Evolutionary conservation across 2,113 vertebrate genomes (phyloP).

Genomic region (Mustela lutreola): DNA sequence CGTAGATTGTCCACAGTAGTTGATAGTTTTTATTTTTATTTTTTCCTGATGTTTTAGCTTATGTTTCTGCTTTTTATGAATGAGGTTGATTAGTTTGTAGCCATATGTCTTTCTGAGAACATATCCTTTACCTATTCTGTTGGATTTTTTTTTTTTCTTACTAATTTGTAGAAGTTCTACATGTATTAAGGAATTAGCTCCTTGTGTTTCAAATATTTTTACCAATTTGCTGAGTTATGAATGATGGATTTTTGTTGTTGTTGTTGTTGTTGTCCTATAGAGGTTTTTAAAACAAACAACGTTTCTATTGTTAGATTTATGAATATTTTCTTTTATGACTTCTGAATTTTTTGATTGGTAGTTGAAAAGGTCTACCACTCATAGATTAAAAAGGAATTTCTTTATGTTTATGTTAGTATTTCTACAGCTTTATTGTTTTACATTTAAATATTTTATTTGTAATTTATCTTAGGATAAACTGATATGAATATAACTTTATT

Average conservation of each 20-base stretch:
- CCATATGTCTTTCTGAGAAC: background rate
- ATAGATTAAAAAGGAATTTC: background rate
- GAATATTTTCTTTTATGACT: background rate
- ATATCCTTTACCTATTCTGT: background rate
- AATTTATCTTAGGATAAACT: background rate
- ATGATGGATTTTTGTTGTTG: background rate
- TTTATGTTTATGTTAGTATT: background rate
- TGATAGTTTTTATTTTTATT: slow-evolving; percentile 25
- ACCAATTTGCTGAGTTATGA: background rate
- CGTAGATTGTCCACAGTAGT: background rate
- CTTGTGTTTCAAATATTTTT: background rate
- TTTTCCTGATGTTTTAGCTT: background rate
- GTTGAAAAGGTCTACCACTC: background rate
- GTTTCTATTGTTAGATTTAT: background rate
- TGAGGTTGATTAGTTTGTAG: slow-evolving; percentile 7
- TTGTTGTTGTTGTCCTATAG: background rate
- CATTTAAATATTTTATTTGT: slow-evolving; percentile 5
- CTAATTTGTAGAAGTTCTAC: background rate
- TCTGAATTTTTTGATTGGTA: background rate
- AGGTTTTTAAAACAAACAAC: background rate
- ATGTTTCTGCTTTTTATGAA: background rate
- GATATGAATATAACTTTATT: background rate
- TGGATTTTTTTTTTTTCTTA: background rate
- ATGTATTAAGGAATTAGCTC: background rate
- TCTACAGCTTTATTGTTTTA: background rate